Evolutionary conservation across 1,140 invertebrate species (phyloP).

Genomic region (Pseudomyrmex sp.): DNA sequence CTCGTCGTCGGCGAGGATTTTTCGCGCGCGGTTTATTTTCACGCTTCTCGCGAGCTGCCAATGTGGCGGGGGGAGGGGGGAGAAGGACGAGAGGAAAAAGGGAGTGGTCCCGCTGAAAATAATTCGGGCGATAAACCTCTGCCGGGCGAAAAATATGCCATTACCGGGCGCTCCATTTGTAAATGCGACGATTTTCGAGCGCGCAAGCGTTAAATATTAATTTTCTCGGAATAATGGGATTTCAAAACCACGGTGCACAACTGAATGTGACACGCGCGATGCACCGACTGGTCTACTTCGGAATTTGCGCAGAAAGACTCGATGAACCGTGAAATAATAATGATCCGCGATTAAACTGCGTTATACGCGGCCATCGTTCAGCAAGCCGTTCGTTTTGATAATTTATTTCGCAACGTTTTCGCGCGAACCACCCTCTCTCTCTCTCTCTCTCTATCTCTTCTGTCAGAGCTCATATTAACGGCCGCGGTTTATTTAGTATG

Average conservation of each 20-base stretch:
- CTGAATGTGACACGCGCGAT: constrained; percentile 59
- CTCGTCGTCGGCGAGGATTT: too few relatives aligned
- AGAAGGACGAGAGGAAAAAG: neutral
- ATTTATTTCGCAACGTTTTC: constrained; percentile 58
- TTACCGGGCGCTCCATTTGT: constrained; percentile 56
- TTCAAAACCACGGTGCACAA: constrained; percentile 57
- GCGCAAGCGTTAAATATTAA: constrained; percentile 59
- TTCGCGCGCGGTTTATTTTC: constrained; percentile 42
- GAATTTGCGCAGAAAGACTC: constrained; percentile 58
- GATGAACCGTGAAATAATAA: constrained; percentile 63
- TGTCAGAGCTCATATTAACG: constrained; percentile 53
- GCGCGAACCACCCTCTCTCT: neutral
- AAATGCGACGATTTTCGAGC: constrained; percentile 59
- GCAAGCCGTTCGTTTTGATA: constrained; percentile 57
- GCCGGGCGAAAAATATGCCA: constrained; percentile 55
- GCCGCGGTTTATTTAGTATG: constrained; percentile 55
- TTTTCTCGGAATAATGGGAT: constrained; percentile 62
- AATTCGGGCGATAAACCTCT: constrained; percentile 57
- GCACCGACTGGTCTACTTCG: constrained; percentile 37
- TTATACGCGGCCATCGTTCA: constrained; percentile 60
- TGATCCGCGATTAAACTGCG: constrained; percentile 64
- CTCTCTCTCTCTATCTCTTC: neutral
- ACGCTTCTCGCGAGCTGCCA: constrained; percentile 34
- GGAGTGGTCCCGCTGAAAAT: constrained; percentile 39
- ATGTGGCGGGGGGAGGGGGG: neutral